Evolutionary conservation across 2,113 vertebrate species (phyloP).

Genomic region (Caranx ignobilis): DNA sequence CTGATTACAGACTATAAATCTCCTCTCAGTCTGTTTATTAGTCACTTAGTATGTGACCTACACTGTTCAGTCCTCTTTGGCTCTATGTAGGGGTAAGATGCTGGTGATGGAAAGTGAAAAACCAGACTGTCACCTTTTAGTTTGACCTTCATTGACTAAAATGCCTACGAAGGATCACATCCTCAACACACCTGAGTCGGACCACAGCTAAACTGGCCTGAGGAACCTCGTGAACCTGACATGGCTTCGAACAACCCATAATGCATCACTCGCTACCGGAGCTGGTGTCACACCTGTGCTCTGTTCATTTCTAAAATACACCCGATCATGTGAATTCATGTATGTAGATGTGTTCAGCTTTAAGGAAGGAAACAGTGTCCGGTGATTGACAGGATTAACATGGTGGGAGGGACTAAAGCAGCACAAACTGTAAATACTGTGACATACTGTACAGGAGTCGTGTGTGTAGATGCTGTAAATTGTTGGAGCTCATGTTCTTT

Average conservation of each 20-base stretch:
- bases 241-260: not conserved
- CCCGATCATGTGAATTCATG: not conserved
- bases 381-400: not conserved
- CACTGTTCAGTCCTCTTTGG: no score
- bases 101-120: no score
- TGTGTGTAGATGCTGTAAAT: not conserved
- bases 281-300: not conserved
- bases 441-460: not conserved
- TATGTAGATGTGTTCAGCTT: not conserved
- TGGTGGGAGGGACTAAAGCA: not conserved
- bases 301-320: not conserved
- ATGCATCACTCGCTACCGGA: not conserved
- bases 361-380: not conserved
- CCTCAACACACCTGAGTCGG: no score
- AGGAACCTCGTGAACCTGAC: not conserved
- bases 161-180: no score
- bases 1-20: no score
- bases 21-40: no score
- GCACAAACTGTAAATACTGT: conserved; percentile 16
- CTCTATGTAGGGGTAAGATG: no score
- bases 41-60: no score
- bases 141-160: no score
- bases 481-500: not conserved
- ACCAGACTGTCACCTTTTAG: no score
- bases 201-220: no score